Evolutionary conservation across 2,113 vertebrate species (phyloP).

Genomic region (Leptodactylus fuscus): DNA sequence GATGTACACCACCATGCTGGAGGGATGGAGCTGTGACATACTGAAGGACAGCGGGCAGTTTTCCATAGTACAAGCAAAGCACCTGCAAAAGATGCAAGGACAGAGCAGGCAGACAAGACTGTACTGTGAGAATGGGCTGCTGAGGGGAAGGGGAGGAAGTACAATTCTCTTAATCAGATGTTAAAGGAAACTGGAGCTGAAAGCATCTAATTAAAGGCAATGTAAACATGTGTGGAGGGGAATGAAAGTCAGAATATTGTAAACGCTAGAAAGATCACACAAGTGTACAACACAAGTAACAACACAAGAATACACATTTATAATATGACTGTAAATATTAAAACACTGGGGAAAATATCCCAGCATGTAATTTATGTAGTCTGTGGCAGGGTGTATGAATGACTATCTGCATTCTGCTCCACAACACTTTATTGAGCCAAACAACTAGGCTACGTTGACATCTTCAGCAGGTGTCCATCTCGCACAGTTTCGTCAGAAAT

Average conservation of each 20-base stretch:
- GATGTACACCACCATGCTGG: background rate
- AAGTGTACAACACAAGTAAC: background rate
- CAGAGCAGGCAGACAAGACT: slow-evolving; percentile 35
- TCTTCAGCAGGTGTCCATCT: no score
- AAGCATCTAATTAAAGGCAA: slow-evolving; percentile 39
- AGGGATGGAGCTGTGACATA: background rate
- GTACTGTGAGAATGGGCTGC: background rate
- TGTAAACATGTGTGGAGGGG: slow-evolving; percentile 22
- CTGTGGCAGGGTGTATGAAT: no score
- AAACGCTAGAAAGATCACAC: background rate
- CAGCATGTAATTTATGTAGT: no score
- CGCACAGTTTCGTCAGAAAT: no score
- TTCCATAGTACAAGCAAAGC: background rate
- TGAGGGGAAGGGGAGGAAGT: slow-evolving; percentile 15
- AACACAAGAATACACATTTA: background rate
- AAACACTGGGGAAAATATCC: no score
- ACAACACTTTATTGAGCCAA: no score
- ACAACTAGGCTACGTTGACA: no score
- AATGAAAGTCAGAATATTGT: slow-evolving; percentile 4
- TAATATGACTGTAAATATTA: no score
- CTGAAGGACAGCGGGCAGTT: slow-evolving; percentile 1
- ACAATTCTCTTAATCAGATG: slow-evolving; percentile 41
- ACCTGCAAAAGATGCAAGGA: slow-evolving; percentile 39
- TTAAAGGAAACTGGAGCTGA: slow-evolving; percentile 38
- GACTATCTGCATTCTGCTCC: no score